A percentile compares a stretch with the other conserved stretches of the same genome.
Conservation (phyloP, 2,113 vertebrate species). For the Atherinomorus stipes region DNA sequence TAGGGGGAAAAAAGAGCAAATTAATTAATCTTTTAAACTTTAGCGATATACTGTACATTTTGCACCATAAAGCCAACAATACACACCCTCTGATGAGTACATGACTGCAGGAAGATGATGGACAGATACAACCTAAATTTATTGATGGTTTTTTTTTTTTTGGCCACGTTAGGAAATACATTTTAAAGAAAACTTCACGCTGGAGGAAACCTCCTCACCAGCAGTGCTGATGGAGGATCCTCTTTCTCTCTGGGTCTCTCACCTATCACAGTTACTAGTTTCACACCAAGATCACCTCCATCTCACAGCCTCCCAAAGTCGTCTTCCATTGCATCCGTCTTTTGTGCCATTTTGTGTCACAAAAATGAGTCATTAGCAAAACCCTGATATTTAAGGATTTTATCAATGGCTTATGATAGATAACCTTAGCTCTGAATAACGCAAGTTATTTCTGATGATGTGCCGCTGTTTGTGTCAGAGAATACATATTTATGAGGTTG, state of each 20-base stretch:
- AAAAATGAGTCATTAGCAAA: neutral
- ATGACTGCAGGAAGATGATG: conserved; percentile 18
- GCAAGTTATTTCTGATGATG: conserved; percentile 43
- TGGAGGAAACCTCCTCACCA: conserved; percentile 7
- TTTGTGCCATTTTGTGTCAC: neutral
- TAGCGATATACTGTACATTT: conserved; percentile 28
- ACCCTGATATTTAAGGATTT: conserved; percentile 6
- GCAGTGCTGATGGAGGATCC: neutral
- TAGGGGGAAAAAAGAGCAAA: conserved; percentile 3
- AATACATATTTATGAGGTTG: conserved; percentile 58
- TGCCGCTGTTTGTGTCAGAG: conserved; percentile 4
- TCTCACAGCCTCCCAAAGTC: conserved; percentile 5
- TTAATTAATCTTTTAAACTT: conserved; percentile 7
- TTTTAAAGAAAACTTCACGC: conserved; percentile 51
- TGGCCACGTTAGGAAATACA: conserved; percentile 37
- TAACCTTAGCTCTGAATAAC: conserved; percentile 38
- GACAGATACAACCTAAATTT: conserved; percentile 23
- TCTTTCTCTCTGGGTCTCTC: conserved; percentile 2
- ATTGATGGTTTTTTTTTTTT: conserved; percentile 56
- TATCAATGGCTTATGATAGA: conserved; percentile 31
- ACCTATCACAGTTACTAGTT: conserved; percentile 2
- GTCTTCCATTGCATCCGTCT: neutral
- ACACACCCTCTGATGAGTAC: conserved; percentile 30
- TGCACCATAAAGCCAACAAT: conserved; percentile 36
- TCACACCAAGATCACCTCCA: neutral